These are phyloP conservation scores for Ariopsis seemanni DNA, from an alignment of 2,113 vertebrate genomes.

Conservation along the genomic window DNA sequence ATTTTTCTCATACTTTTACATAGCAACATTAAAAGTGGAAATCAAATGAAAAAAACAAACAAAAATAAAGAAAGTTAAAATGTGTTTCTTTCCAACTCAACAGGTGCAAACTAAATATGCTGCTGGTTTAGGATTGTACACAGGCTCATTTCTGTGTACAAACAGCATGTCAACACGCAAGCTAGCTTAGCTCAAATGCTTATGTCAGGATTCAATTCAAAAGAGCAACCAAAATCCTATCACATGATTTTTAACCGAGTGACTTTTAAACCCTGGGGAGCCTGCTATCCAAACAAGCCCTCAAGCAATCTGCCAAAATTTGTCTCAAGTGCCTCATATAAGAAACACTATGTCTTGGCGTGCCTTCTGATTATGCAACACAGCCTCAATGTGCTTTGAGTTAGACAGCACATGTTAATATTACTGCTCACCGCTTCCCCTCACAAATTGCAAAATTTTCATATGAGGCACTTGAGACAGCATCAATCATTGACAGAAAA, in stretches of 20 bases:
- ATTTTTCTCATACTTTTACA: not conserved
- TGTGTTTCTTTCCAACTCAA: not conserved
- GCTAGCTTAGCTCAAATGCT: not conserved
- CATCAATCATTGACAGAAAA: not conserved
- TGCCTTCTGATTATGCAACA: constrained; percentile 18
- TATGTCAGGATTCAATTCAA: not conserved
- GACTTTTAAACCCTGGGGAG: not conserved
- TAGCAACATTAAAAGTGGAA: not conserved
- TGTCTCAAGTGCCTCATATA: not conserved
- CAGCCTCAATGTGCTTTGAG: not conserved
- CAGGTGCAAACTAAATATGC: not conserved
- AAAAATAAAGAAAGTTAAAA: not conserved
- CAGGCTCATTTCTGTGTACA: not conserved
- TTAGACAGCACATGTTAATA: constrained; percentile 4
- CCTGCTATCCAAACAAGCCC: not conserved
- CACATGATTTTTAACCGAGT: not conserved
- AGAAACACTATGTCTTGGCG: constrained; percentile 12
- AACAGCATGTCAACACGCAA: not conserved
- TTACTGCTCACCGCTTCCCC: not conserved
- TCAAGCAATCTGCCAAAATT: not conserved
- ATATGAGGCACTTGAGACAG: not conserved
- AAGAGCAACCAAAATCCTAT: not conserved
- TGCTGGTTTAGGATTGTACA: not conserved
- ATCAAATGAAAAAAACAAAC: not conserved
- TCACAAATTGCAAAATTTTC: not conserved